Evolutionary conservation across 2,797 vertebrate genomes (phyloP).

Genomic region (Buceros bicornis): DNA sequence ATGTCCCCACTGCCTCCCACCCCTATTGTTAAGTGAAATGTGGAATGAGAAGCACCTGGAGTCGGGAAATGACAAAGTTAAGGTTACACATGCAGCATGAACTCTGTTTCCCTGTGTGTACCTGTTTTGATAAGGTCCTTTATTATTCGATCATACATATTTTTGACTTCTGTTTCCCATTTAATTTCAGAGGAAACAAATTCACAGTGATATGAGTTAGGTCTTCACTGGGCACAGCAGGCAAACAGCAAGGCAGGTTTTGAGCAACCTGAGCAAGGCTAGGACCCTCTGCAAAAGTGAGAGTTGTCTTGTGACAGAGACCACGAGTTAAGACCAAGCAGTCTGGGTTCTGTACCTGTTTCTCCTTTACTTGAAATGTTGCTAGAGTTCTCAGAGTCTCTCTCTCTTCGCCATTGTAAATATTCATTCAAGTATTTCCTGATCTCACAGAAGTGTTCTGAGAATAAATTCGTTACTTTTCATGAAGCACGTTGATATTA

Average conservation of each 20-base stretch:
- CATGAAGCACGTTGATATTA: not conserved
- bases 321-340: not conserved
- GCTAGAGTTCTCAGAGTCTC: not conserved
- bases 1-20: not conserved
- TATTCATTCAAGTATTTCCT: conserved; percentile 1
- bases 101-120: not conserved
- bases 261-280: too few relatives aligned
- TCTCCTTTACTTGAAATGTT: not conserved
- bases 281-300: not conserved
- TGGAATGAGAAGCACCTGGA: not conserved
- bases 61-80: not conserved
- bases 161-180: not conserved
- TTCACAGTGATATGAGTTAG: not conserved
- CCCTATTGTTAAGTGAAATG: not conserved
- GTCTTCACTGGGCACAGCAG: not conserved
- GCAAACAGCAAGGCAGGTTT: not conserved
- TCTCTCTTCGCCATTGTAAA: not conserved
- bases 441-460: not conserved
- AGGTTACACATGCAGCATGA: not conserved
- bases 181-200: not conserved
- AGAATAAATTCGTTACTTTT: conserved; percentile 32
- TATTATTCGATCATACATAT: not conserved
- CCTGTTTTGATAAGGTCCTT: not conserved
- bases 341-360: not conserved
- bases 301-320: not conserved